Evolutionary conservation across 2,797 vertebrate genomes (phyloP), one percentile per base, ranked within the genome.

Genomic region (Nannoperca obscura): DNA sequence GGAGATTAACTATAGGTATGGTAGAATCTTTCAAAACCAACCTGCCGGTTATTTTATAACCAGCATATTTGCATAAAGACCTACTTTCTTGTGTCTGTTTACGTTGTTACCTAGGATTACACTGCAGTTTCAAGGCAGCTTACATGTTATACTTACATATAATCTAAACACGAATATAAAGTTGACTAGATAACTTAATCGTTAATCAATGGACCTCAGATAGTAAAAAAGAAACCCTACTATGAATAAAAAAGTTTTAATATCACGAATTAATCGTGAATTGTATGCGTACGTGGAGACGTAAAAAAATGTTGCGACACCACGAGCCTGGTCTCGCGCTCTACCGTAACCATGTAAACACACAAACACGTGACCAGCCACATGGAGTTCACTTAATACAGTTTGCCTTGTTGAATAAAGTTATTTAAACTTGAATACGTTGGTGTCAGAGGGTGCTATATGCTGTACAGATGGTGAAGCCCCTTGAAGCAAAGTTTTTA

Each of bases 281-380:
- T 57, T 77, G 9, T 15, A 1, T 30, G 53, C 30, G 38, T n/a
- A 62, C 7, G 7, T 30, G 15, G 64, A 77, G 57, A 58, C 73
- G n/a, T n/a, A 36, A 68, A 76, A 62, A 68, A 49, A 34, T 73
- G 52, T 94, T 88, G 79, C 88, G 80, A 92, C 88, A 92, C 47
- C 8, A 13, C 34, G 42, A 65, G 54, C 4, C 27, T 32, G 5
- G 5, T 44, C 64, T 47, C 55, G 60, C 82, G 73, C 34, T 64
- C 65, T 3, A 4, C 60, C 8, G 59, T 82, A 74, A 76, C 76
- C 80, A 86, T 83, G 92, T 95, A 92, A 95, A 95, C 92, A 94
- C 38, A 90, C 70, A 75, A 53, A 4, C 94, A 95, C 91, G 91
- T 95, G 93, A 93, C 70, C 86, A 57, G 71, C 86, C 91, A 85